These are phyloP conservation scores for Alcis repandata DNA, from an alignment of 2,888 invertebrate genomes.

Conservation along the genomic window DNA sequence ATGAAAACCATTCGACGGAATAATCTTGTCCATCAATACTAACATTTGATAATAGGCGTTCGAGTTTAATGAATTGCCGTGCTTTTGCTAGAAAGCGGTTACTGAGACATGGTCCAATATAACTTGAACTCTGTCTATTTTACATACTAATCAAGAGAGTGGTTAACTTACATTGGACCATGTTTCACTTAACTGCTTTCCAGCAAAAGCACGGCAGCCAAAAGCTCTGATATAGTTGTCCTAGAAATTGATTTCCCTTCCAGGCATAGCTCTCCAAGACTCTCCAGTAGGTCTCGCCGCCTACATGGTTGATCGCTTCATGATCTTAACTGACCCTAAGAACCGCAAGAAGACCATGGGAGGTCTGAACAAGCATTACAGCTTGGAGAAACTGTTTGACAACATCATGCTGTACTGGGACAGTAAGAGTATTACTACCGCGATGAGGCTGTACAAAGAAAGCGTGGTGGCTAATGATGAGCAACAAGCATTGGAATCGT, in stretches of 20 bases:
- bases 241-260: no score
- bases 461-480: conserved; percentile 63
- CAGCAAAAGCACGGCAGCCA: background rate
- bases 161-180: no score
- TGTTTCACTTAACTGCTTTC: no score
- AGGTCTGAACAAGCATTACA: conserved; percentile 81
- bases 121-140: no score
- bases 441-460: conserved; percentile 89
- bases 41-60: no score
- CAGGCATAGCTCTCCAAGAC: conserved; percentile 90
- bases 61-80: no score
- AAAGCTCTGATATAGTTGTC: no score
- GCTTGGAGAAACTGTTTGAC: conserved; percentile 75
- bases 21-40: no score
- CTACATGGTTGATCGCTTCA: conserved; percentile 95
- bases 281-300: conserved; percentile 95
- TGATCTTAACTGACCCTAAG: conserved; percentile 87
- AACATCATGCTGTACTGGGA: conserved; percentile 87
- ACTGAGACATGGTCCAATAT: no score
- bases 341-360: conserved; percentile 87
- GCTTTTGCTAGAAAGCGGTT: no score
- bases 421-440: conserved; percentile 77
- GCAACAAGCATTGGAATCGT: conserved; percentile 71
- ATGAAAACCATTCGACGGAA: no score
- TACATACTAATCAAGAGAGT: no score